Conservation (phyloP, 2,888 invertebrate species). For the Alitta virens region DNA sequence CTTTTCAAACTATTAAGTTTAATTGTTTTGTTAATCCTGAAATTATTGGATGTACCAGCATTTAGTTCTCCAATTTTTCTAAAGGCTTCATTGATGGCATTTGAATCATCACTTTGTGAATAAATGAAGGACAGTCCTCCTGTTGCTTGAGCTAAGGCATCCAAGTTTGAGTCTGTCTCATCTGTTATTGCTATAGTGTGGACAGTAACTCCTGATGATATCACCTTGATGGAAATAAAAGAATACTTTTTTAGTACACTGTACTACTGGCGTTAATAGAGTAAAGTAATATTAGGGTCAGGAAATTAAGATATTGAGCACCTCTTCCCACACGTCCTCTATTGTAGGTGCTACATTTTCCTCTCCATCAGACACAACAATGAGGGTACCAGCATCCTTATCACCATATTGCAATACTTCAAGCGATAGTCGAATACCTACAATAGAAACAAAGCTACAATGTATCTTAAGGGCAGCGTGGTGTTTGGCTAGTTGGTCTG, state of each 20-base stretch:
- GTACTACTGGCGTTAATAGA: no score
- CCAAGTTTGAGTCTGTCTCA: slow-evolving; percentile 21
- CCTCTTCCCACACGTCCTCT: slow-evolving; percentile 2
- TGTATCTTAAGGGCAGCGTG: no score
- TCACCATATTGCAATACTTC: slow-evolving; percentile 1
- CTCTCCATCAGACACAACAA: slow-evolving; percentile 20
- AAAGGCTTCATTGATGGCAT: slow-evolving; percentile 30
- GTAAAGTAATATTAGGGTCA: no score
- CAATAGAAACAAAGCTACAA: no score
- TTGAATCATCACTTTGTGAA: slow-evolving; percentile 20
- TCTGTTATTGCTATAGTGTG: slow-evolving; percentile 33
- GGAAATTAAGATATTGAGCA: no score
- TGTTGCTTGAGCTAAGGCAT: slow-evolving; percentile 31
- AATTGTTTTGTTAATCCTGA: no score
- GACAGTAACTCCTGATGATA: slow-evolving; percentile 22
- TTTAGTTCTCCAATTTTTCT: slow-evolving; percentile 20
- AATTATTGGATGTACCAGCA: no score
- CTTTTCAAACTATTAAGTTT: no score
- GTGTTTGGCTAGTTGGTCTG: no score
- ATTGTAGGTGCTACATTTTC: slow-evolving; percentile 14
- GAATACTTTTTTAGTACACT: no score
- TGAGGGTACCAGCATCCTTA: slow-evolving; percentile 5
- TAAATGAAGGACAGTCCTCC: slow-evolving; percentile 30
- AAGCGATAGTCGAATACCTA: neutral
- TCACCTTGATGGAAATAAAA: slow-evolving; percentile 3